Evolutionary conservation across 2,797 vertebrate genomes (phyloP), one percentile per base, ranked within the genome.

Genomic region (Zalophus californianus): DNA sequence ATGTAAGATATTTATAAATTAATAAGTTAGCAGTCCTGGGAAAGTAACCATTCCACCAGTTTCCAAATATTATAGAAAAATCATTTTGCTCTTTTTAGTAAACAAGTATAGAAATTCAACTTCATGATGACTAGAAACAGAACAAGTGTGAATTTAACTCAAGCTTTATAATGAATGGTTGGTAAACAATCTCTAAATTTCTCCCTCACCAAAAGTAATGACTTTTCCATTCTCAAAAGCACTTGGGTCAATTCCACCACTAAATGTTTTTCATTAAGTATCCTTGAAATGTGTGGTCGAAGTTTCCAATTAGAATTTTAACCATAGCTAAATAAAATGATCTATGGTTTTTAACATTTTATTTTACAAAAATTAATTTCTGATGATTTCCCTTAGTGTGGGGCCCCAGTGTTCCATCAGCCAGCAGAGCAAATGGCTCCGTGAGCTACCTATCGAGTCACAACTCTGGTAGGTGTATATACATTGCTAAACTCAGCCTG

Each of bases 1-100:
- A 96, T 44, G 62, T 32, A 93, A 92, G 87, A 78, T 75, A 86
- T 72, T 48, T 78, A n/a, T 62, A 96, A 72, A 79, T 94, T 89
- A 95, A 3, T 44, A 91, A 88, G 25, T 62, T 48, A 92, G 20
- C 82, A 93, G 27, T 70, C 23, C 66, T 95, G 92, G 73, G 12
- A 95, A 90, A 80, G 29, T 32, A 78, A 91, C 41, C 29, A 92
- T 48, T 77, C 97, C 93, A 60, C 35, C 2, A 77, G 29, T 5
- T 68, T 85, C n/a, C 25, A 85, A 92, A 54, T 44, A 85, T 85
- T 35, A 48, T 2, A 72, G 56, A 94, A 87, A 90, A 79, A 68
- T 82, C 70, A 62, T 88, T 79, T 75, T 83, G 25, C 44, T 66
- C 14, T 35, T 94, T 90, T 95, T 56, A 72, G 54, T 68, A 83